Base-by-base conservation (phyloP, 2,113 vertebrate species). In the Seriola aureovittata region DNA sequence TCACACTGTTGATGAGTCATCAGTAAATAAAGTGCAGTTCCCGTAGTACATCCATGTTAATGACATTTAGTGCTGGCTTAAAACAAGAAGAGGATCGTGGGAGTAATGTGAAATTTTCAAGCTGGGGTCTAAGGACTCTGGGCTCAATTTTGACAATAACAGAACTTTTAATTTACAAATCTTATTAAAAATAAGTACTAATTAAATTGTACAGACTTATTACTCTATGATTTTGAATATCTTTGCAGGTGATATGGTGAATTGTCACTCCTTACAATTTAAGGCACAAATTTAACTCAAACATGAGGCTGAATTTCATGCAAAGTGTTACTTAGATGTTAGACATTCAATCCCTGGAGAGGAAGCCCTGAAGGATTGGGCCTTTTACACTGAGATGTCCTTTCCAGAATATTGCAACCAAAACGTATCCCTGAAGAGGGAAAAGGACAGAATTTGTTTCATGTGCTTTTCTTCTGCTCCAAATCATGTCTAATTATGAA, bases 401-500 rank as follows among this genome's bases (percentile, higher is more conserved):
- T 59, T 76, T 74, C 16, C 21, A 59, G 5, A 74, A 54, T 36
- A 54, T 25, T 34, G 60, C 38, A 42, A 21, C 42, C 7, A 60
- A 72, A 52, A 69, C 69, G 29, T 23, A 36, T 84, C 55, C 58
- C 3, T 38, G 19, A 38, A 40, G 71, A 62, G 36, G 2, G 2
- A 42, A 69, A 65, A 32, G 14, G 8, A 50, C 19, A 74, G 44
- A 69, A 46, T 78, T 46, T 72, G 62, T 72, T 82, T 85, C 73
- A 78, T 71, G 63, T 38, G 34, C 55, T 84, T 86, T 85, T 83
- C 82, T 84, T 80, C 81, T 84, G 75, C 75, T 80, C 70, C 54
- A 75, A 80, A 91, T 93, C 73, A 82, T 44, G 70, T 86, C 71
- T 92, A 85, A 93, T 93, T 90, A 83, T 50, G 17, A 88, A 80